Conservation (phyloP, 2,888 invertebrate genomes). For the Hybos culiciformis region DNA sequence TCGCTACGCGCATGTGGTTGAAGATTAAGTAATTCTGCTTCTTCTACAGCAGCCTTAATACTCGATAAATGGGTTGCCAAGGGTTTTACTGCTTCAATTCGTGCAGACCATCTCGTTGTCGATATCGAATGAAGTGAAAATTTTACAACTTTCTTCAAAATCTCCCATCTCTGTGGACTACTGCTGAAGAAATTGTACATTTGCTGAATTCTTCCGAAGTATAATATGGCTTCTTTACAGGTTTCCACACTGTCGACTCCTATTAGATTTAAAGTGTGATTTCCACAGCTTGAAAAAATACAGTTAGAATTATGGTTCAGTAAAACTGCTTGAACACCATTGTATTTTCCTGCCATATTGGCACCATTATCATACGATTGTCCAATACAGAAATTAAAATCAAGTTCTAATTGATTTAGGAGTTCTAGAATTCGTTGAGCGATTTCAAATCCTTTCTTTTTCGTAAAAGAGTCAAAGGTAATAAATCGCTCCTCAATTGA, state of each 20-base stretch:
- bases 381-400: conserved; percentile 3
- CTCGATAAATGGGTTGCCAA: neutral
- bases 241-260: conserved; percentile 1
- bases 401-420: no score
- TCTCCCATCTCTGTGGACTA: conserved; percentile 3
- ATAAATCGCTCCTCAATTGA: no score
- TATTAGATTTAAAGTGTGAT: conserved; percentile 3
- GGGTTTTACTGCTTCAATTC: conserved; percentile 2
- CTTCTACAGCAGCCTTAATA: neutral
- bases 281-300: conserved; percentile 1
- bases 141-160: conserved; percentile 1
- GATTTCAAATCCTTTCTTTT: no score
- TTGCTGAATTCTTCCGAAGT: conserved; percentile 4
- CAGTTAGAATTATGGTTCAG: neutral
- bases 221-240: conserved; percentile 1
- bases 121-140: conserved; percentile 3
- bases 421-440: no score
- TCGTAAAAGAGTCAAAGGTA: no score
- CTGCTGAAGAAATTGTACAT: conserved; percentile 4
- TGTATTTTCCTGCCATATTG: conserved; percentile 3
- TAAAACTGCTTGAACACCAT: neutral
- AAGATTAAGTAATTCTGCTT: neutral
- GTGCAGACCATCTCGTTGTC: conserved; percentile 4
- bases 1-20: neutral
- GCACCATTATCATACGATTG: conserved; percentile 7